phyloP scores from a whole-genome alignment of 1,140 invertebrate species.

The Uloborus diversus region DNA sequence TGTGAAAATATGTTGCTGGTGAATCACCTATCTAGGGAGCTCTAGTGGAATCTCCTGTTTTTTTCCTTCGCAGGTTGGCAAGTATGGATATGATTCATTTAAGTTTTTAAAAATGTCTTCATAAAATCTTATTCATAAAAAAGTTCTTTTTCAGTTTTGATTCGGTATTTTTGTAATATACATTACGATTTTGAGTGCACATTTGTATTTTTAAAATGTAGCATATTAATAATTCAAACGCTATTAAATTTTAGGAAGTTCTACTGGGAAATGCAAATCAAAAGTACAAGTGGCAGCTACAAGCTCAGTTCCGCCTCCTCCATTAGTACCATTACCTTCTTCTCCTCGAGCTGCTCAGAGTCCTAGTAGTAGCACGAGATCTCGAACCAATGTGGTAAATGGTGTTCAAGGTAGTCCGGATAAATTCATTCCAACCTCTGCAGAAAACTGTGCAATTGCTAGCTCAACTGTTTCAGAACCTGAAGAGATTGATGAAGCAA shows the following conservation, averaged over 20 bases:
- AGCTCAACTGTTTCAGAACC: slow-evolving; percentile 23
- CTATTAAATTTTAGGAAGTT: background rate
- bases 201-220: background rate
- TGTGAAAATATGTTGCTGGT: too few species aligned
- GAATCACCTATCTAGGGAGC: too few species aligned
- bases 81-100: too few species aligned
- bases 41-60: too few species aligned
- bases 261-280: slow-evolving; percentile 33
- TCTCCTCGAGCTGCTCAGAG: slow-evolving; percentile 43
- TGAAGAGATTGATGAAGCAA: background rate
- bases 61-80: too few species aligned
- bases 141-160: too few species aligned
- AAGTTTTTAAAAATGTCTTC: too few species aligned
- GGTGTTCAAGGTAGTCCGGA: background rate
- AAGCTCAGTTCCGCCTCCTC: slow-evolving; percentile 11
- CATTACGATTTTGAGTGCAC: too few species aligned
- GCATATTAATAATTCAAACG: background rate
- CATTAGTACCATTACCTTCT: slow-evolving; percentile 29
- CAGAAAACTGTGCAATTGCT: background rate
- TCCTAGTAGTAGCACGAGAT: slow-evolving; percentile 42
- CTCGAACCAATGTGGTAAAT: slow-evolving; percentile 6
- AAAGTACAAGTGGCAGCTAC: slow-evolving; percentile 18
- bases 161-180: too few species aligned
- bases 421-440: background rate
- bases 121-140: too few species aligned